Evolutionary conservation across 2,888 invertebrate genomes (phyloP).

Genomic region (Seira sanloemensis): DNA sequence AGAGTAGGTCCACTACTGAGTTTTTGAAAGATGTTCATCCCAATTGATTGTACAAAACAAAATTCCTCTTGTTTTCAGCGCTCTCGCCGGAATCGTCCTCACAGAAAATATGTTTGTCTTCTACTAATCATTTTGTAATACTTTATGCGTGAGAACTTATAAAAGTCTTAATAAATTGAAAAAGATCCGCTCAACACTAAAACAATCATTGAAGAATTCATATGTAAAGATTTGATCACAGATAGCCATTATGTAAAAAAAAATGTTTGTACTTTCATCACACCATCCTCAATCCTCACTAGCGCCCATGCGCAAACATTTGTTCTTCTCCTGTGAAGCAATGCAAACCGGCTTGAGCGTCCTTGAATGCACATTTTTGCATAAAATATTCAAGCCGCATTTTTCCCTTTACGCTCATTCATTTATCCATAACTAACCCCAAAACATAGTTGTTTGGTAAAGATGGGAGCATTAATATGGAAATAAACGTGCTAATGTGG

Average conservation of each 20-base stretch:
- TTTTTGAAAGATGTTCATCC: not conserved
- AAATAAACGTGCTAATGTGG: not conserved
- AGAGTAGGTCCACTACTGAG: constrained; percentile 7
- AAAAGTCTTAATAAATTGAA: too few relatives aligned
- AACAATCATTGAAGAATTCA: too few relatives aligned
- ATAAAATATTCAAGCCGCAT: not conserved
- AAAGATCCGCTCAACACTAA: too few relatives aligned
- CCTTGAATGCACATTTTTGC: not conserved
- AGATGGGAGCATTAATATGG: not conserved
- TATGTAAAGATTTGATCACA: too few relatives aligned
- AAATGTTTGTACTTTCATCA: too few relatives aligned
- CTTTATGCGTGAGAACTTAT: not conserved
- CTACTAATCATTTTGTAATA: too few relatives aligned
- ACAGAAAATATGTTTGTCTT: constrained; percentile 42
- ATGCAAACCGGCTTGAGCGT: not conserved
- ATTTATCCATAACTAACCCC: not conserved
- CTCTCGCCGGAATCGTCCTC: constrained; percentile 14
- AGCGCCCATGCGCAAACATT: too few relatives aligned
- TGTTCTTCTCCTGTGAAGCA: too few relatives aligned
- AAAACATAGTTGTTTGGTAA: not conserved
- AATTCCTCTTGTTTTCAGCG: not conserved
- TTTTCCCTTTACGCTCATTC: not conserved
- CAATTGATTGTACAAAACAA: not conserved
- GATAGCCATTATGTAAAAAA: too few relatives aligned
- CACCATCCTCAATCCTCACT: too few relatives aligned